Evolutionary conservation across 2,797 vertebrate species (phyloP).

Genomic region (Lycodopsis pacificus): DNA sequence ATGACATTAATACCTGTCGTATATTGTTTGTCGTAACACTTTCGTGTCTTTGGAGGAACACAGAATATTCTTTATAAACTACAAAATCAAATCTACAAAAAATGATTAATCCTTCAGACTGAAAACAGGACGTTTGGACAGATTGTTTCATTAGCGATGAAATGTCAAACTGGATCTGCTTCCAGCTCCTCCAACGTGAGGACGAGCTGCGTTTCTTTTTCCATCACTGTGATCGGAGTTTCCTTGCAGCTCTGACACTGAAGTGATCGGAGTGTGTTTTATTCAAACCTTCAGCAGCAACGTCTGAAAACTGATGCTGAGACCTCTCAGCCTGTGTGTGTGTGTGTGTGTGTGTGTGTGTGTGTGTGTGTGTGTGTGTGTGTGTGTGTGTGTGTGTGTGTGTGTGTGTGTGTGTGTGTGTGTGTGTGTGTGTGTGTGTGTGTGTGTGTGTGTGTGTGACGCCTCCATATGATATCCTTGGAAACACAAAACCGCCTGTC

Average conservation of each 20-base stretch:
- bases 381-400: constrained; percentile 24
- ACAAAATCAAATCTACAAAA: not conserved
- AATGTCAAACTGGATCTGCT: not conserved
- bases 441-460: constrained; percentile 33
- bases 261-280: not conserved
- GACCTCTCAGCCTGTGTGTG: constrained; percentile 23
- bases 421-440: constrained; percentile 16
- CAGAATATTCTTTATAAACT: not conserved
- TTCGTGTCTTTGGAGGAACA: not conserved
- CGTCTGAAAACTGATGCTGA: constrained; percentile 42
- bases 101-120: not conserved
- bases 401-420: too few relatives aligned
- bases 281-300: constrained; percentile 5
- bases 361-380: constrained; percentile 33
- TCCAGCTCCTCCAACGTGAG: not conserved
- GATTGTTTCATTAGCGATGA: not conserved
- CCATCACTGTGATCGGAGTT: not conserved
- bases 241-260: not conserved
- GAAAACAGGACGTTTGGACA: not conserved
- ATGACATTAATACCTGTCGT: not conserved
- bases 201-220: not conserved
- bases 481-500: constrained; percentile 77
- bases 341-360: constrained; percentile 15
- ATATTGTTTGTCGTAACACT: too few relatives aligned
- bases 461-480: constrained; percentile 71